Evolutionary conservation across 2,888 invertebrate species (phyloP).

Genomic region (Paralinhomoeus sp.): DNA sequence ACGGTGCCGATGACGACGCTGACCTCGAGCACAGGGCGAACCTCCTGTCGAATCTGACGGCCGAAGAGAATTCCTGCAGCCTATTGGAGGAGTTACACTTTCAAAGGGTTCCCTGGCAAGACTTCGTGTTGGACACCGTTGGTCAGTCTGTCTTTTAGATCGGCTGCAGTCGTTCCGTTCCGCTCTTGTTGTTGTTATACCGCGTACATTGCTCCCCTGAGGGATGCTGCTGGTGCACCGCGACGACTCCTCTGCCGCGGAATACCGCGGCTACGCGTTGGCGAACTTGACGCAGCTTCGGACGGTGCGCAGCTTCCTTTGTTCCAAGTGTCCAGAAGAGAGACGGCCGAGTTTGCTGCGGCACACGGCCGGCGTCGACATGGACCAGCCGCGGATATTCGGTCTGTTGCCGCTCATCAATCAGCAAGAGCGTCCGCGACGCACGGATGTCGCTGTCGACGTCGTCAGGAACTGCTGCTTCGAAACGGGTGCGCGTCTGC

Average conservation of each 20-base stretch:
- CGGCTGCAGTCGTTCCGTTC: too few species aligned
- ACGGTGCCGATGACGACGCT: too few species aligned
- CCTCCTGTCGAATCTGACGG: neutral
- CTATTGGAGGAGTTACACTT: neutral
- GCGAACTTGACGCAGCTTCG: neutral
- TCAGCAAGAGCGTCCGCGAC: neutral
- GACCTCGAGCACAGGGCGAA: neutral
- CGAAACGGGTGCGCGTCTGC: slow-evolving; percentile 35
- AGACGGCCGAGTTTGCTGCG: too few species aligned
- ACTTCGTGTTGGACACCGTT: neutral
- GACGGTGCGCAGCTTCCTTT: neutral
- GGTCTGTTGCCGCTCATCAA: neutral
- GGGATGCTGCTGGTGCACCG: too few species aligned
- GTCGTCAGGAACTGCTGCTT: slow-evolving; percentile 62
- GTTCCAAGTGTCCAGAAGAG: too few species aligned
- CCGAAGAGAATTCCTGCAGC: neutral
- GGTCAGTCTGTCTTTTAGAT: too few species aligned
- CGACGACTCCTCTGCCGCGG: neutral
- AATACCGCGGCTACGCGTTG: neutral
- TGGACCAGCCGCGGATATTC: neutral
- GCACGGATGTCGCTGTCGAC: slow-evolving; percentile 34
- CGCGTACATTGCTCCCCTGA: too few species aligned
- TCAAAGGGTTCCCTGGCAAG: neutral
- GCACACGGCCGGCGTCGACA: neutral
- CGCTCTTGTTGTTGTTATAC: too few species aligned